phyloP scores from a whole-genome alignment of 2,888 invertebrate genomes.

The Tenthredo amoena region DNA sequence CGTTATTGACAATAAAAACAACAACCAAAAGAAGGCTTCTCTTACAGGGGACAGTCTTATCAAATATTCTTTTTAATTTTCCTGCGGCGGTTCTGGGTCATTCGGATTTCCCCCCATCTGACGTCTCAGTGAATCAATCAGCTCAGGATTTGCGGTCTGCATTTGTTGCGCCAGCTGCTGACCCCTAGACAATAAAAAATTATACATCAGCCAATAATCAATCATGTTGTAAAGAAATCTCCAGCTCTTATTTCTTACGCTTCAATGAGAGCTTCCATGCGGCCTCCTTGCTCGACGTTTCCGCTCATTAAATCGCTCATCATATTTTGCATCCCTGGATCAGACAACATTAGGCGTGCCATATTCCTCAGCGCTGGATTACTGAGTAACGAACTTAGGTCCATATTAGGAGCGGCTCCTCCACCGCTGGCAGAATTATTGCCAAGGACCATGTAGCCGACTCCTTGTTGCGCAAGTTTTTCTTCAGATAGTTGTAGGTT shows the following conservation, averaged over 20 bases:
- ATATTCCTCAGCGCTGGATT: slow-evolving; percentile 92
- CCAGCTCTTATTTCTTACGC: slow-evolving; percentile 76
- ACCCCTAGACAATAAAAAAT: slow-evolving; percentile 81
- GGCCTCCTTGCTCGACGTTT: slow-evolving; percentile 68
- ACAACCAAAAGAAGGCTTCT: slow-evolving; percentile 11
- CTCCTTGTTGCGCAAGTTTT: slow-evolving; percentile 74
- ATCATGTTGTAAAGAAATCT: slow-evolving; percentile 1
- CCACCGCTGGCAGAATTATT: slow-evolving; percentile 56
- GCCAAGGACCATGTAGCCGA: slow-evolving; percentile 65
- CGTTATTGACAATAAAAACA: neutral
- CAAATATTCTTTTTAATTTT: slow-evolving; percentile 64
- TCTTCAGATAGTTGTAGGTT: slow-evolving; percentile 93
- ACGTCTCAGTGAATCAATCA: slow-evolving; percentile 87
- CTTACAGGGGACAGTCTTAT: neutral
- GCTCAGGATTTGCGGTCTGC: slow-evolving; percentile 89
- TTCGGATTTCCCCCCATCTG: slow-evolving; percentile 78
- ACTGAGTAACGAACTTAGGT: slow-evolving; percentile 85
- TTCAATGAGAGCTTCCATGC: slow-evolving; percentile 79
- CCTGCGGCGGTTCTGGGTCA: slow-evolving; percentile 71
- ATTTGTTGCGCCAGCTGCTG: slow-evolving; percentile 91
- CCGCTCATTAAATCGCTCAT: slow-evolving; percentile 82
- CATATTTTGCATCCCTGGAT: slow-evolving; percentile 90
- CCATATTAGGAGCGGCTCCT: slow-evolving; percentile 74
- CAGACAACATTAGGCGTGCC: slow-evolving; percentile 91
- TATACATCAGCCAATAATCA: neutral